A percentile compares a stretch with the other conserved stretches of the same genome.
Evolutionary conservation across 2,888 invertebrate species (phyloP).

Genomic region (Troilus luridus): DNA sequence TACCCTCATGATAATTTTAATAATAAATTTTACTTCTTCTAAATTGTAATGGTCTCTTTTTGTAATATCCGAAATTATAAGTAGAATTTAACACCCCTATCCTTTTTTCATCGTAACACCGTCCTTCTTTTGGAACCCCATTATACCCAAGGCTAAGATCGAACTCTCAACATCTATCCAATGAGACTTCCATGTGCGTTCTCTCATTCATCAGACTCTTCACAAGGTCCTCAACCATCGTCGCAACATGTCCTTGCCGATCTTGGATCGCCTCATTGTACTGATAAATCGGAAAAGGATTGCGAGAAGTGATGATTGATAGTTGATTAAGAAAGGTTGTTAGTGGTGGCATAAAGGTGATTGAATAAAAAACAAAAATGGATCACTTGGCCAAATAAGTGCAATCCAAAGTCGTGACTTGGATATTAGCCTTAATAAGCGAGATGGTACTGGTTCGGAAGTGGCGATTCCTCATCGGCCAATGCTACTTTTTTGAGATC

Average conservation of each 20-base stretch:
- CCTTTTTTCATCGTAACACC: too few species aligned
- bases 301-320: constrained; percentile 25
- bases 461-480: constrained; percentile 26
- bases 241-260: neutral
- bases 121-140: too few species aligned
- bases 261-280: neutral
- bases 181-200: neutral
- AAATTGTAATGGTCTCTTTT: too few species aligned
- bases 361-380: constrained; percentile 12
- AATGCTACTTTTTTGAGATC: constrained; percentile 10
- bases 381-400: neutral
- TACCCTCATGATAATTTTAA: too few species aligned
- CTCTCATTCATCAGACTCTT: neutral
- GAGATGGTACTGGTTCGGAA: constrained; percentile 28
- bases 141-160: too few species aligned
- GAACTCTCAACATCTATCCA: neutral
- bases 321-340: neutral
- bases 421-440: constrained; percentile 38
- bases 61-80: too few species aligned
- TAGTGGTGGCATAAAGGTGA: neutral
- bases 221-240: neutral
- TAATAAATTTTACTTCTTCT: too few species aligned
- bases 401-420: constrained; percentile 28
- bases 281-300: neutral
- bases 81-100: too few species aligned